Base-by-base conservation (phyloP, 2,888 invertebrate genomes). In the Myopa tessellatipennis region DNA sequence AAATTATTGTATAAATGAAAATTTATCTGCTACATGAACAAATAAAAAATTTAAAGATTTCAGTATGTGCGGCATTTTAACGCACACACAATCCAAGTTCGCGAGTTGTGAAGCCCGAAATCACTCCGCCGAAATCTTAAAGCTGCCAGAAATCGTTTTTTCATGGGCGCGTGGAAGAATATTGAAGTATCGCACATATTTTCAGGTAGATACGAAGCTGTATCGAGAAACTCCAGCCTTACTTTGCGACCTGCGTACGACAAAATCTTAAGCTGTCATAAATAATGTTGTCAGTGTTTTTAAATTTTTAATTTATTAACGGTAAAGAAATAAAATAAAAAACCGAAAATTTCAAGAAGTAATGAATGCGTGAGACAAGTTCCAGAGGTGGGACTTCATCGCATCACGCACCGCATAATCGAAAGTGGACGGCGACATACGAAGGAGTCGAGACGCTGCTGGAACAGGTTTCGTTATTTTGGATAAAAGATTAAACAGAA, bases 241-340 rank as follows among this genome's bases (percentile, higher is more conserved):
- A 26, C 26, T 26, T 3, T 5, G 55, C 40, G n/a, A 55, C 16
- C 58, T 36, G 45, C 45, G 18, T 26, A 65, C 55, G 55, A 67
- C 50, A 68, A 73, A 72, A 75, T 77, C 75, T 77, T 73, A 79
- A 77, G 77, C 72, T 77, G 71, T 72, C 79, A 79, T 79, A 79
- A 79, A 79, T 77, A 77, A 77, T 79, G 73, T 69, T 77, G 77
- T 77, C 77, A 77, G 74, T 77, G 65, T 79, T 76, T 70, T 50
- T 55, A 73, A 73, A 75, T 75, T 73, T 77, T 67, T 77, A 79
- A 79, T 79, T 77, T 75, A 79, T 79, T 69, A 77, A 45, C 40
- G 50, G 69, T 16, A 26, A 58, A 70, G n/a, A 8, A 16, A 14
- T 16, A 1, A 58, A 75, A 45, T 6, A 68, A 55, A 68, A 68